phyloP scores from a whole-genome alignment of 2,113 vertebrate species.

The Protobothrops flavoviridis region DNA sequence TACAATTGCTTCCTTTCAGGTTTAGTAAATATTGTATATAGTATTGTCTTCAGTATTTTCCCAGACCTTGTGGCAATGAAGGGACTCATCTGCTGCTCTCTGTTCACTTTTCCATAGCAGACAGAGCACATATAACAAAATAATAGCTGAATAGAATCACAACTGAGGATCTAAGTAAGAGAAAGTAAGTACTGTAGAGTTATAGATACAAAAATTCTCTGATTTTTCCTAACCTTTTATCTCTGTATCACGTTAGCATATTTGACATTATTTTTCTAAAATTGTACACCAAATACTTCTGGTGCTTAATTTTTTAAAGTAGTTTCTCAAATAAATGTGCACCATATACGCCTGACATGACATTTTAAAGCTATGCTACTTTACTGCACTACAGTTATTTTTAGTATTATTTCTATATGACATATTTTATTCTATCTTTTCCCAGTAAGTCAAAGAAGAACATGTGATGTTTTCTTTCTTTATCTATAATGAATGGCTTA shows the following conservation, averaged over 20 bases:
- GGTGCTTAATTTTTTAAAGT: neutral
- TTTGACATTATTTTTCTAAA: neutral
- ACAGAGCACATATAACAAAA: neutral
- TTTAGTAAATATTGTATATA: neutral
- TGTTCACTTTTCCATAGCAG: neutral
- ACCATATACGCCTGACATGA: neutral
- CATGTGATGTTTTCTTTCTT: neutral
- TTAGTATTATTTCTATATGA: neutral
- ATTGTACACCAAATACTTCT: neutral
- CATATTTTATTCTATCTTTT: neutral
- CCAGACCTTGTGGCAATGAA: neutral
- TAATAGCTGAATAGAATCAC: neutral
- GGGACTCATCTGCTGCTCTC: neutral
- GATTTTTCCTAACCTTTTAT: fast-evolving
- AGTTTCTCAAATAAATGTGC: neutral
- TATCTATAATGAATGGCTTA: neutral
- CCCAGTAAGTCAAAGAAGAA: neutral
- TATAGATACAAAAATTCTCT: fast-evolving
- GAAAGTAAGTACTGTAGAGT: neutral
- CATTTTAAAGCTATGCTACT: neutral
- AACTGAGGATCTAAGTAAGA: neutral
- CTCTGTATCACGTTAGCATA: neutral
- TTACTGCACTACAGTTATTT: neutral
- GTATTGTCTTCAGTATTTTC: neutral
- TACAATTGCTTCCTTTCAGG: neutral